Conservation (phyloP, 2,888 invertebrate genomes). For the Candidula unifasciata region DNA sequence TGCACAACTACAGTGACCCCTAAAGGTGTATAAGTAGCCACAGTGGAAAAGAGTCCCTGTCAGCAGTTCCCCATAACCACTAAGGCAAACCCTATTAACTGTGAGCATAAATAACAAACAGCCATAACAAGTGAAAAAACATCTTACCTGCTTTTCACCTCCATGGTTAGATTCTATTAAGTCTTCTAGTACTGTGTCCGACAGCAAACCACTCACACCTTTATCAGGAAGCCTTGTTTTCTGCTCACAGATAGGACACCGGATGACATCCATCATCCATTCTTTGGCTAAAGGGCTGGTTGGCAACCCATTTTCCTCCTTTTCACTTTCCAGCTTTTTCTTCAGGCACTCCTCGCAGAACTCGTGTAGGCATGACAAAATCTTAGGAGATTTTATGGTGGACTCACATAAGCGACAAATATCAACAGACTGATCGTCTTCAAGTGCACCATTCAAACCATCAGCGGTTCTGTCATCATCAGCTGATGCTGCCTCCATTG, state of each 20-base stretch:
- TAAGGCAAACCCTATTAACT: too few relatives aligned
- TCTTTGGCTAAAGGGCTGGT: conserved; percentile 48
- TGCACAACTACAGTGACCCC: too few relatives aligned
- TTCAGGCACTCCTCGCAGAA: conserved; percentile 95
- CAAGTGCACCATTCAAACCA: conserved; percentile 45
- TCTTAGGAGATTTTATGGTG: conserved; percentile 88
- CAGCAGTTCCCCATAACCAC: too few relatives aligned
- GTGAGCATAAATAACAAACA: too few relatives aligned
- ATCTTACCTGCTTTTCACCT: conserved; percentile 44
- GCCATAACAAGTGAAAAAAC: background rate
- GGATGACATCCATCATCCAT: conserved; percentile 50
- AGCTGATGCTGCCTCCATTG: background rate
- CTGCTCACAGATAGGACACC: conserved; percentile 58
- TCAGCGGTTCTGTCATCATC: conserved; percentile 14
- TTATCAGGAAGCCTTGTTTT: conserved; percentile 43
- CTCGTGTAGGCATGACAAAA: conserved; percentile 94
- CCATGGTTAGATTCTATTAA: conserved; percentile 43
- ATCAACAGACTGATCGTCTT: conserved; percentile 57
- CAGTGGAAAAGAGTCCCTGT: too few relatives aligned
- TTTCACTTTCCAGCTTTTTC: conserved; percentile 78
- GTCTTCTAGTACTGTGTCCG: conserved; percentile 46
- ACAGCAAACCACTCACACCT: conserved; percentile 41
- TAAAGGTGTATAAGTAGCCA: too few relatives aligned
- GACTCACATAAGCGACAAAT: conserved; percentile 73
- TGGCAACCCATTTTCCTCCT: conserved; percentile 45